Conservation (phyloP, 2,113 vertebrate species). For the Melospiza melodia region DNA sequence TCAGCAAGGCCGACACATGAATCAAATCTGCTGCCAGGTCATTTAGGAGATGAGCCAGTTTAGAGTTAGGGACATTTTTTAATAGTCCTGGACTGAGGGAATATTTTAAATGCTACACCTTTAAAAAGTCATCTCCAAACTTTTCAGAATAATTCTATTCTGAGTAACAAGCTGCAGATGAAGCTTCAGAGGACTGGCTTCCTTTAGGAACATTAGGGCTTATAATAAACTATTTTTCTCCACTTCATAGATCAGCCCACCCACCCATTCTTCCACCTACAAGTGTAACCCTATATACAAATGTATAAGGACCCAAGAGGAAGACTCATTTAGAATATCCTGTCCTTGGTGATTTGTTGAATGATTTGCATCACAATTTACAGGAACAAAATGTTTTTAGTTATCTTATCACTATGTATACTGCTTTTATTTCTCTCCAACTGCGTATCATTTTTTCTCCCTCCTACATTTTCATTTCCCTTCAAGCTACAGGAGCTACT, state of each 20-base stretch:
- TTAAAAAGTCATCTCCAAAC: constrained; percentile 16
- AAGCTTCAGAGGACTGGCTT: constrained; percentile 2
- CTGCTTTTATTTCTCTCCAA: neutral
- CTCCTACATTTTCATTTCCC: neutral
- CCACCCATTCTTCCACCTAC: constrained; percentile 24
- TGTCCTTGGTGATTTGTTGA: neutral
- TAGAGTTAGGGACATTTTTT: constrained; percentile 11
- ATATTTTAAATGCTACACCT: constrained; percentile 9
- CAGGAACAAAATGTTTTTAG: neutral
- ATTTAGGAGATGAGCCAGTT: constrained; percentile 26
- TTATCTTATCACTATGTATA: neutral
- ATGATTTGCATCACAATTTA: neutral
- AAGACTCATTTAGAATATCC: neutral
- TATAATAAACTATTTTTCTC: constrained; percentile 47
- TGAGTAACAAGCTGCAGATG: neutral
- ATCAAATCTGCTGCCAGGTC: constrained; percentile 47
- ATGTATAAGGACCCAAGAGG: neutral
- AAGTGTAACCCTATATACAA: neutral
- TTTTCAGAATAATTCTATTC: constrained; percentile 8
- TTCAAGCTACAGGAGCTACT: neutral
- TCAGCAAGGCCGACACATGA: constrained; percentile 47
- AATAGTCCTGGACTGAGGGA: neutral
- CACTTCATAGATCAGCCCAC: constrained; percentile 13
- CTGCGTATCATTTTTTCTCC: neutral
- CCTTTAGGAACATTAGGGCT: constrained; percentile 24